Conservation (phyloP, 2,888 invertebrate genomes). For the Drosophila atripex region DNA sequence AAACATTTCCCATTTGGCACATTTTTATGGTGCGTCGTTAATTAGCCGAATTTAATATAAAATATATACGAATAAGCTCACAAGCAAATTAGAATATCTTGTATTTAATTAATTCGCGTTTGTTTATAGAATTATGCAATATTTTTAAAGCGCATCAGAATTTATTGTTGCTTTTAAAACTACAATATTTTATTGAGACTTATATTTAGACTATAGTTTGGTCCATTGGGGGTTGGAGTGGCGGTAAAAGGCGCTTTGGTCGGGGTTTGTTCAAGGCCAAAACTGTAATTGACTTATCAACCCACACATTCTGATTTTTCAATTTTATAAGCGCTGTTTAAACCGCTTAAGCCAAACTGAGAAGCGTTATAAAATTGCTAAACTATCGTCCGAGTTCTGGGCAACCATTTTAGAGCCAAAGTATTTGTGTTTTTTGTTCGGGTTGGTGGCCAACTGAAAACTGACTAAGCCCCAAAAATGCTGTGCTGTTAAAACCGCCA, state of each 20-base stretch:
- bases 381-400: neutral
- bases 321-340: constrained; percentile 7
- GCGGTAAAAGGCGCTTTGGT: constrained; percentile 20
- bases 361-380: neutral
- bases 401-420: neutral
- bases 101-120: constrained; percentile 14
- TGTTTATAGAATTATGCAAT: constrained; percentile 2
- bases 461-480: constrained; percentile 14
- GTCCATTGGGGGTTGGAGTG: constrained; percentile 4
- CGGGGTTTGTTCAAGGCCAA: constrained; percentile 19
- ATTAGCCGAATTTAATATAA: constrained; percentile 23
- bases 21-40: constrained; percentile 31
- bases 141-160: neutral
- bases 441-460: neutral
- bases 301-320: constrained; percentile 28
- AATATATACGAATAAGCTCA: neutral
- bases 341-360: constrained; percentile 14
- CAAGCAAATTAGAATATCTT: constrained; percentile 7
- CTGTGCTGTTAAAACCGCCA: constrained; percentile 27
- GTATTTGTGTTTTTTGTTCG: neutral
- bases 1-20: constrained; percentile 30
- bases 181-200: neutral
- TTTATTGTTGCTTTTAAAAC: constrained; percentile 1
- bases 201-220: neutral
- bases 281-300: constrained; percentile 39